Evolutionary conservation across 1,140 invertebrate genomes (phyloP), one percentile per base, ranked within the genome.

Genomic region (Eupeodes corollae): DNA sequence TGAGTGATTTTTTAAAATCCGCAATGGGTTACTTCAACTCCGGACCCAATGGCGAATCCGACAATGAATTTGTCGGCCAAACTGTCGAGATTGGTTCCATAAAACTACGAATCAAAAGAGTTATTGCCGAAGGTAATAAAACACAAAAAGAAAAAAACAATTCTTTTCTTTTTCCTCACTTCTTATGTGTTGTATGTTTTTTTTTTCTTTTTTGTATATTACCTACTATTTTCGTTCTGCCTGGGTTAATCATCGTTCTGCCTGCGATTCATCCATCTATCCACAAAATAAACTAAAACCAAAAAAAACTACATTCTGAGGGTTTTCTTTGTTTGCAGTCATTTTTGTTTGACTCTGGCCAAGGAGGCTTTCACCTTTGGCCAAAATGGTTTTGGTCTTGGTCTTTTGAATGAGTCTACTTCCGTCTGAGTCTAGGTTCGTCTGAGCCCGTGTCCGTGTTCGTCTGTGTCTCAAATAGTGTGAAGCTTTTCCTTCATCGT

Each of bases 61-160:
- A 87, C 56, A 91, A 91, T 74, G 87, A 90, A 69, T 92, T 91
- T 71, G 84, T 95, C 49, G 91, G 91, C 31, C 88, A 93, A 73
- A 75, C 79, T 55, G 78, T 96, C 41, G 90, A 95, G 73, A 80
- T 96, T 55, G 88, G 83, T 54, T 85, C 83, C 66, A 83, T 90
- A 62, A 92, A 89, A 75, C 73, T 95, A 48, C 77, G 86, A 67
- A 86, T 94, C 41, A 91, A 85, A 70, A 83, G 81, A 73, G 82
- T 94, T 56, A 88, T 95, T 54, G 91, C 91, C 42, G 91, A 95
- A 86, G 91, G 92, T 94, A 51, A 45, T 42, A 12, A 38, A 32
- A 26, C 21, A 26, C 21, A 26, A 5, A n/a, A n/a, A n/a, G n/a
- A n/a, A n/a, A n/a, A n/a, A n/a, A n/a, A 26, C 21, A 26, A 26